These are phyloP conservation scores for Diabrotica virgifera DNA, from an alignment of 1,140 invertebrate species.

Conservation along the genomic window DNA sequence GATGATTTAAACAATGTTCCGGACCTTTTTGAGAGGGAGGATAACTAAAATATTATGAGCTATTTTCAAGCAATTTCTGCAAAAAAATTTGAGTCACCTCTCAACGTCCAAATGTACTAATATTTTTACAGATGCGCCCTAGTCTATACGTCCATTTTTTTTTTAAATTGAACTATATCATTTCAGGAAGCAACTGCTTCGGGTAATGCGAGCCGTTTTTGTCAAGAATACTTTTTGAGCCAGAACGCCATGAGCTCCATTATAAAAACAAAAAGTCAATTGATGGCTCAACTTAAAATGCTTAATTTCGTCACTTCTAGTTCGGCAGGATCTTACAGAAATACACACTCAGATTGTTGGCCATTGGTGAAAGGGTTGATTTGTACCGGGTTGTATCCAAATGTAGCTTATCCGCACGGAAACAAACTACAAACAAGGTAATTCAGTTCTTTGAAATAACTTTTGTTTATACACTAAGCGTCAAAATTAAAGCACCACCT, in stretches of 20 bases:
- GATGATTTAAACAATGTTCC: too few relatives aligned
- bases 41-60: too few relatives aligned
- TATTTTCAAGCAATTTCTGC: too few relatives aligned
- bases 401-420: conserved; percentile 62
- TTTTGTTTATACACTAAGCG: background rate
- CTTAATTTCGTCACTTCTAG: conserved; percentile 81
- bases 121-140: too few relatives aligned
- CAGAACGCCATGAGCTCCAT: conserved; percentile 86
- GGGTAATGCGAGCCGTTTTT: conserved; percentile 69
- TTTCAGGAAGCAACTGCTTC: conserved; percentile 19
- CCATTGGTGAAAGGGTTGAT: conserved; percentile 88
- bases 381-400: conserved; percentile 83
- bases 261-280: conserved; percentile 68
- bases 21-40: too few relatives aligned
- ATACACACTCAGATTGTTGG: conserved; percentile 87
- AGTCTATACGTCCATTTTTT: too few relatives aligned
- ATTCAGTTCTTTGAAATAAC: background rate
- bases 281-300: conserved; percentile 82
- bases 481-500: background rate
- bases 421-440: conserved; percentile 37
- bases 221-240: conserved; percentile 76
- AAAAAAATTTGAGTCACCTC: too few relatives aligned
- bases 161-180: too few relatives aligned
- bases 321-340: conserved; percentile 69
- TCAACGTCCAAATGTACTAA: too few relatives aligned